Conservation (phyloP, 2,797 vertebrate genomes). For the Cossypha niveicapilla region DNA sequence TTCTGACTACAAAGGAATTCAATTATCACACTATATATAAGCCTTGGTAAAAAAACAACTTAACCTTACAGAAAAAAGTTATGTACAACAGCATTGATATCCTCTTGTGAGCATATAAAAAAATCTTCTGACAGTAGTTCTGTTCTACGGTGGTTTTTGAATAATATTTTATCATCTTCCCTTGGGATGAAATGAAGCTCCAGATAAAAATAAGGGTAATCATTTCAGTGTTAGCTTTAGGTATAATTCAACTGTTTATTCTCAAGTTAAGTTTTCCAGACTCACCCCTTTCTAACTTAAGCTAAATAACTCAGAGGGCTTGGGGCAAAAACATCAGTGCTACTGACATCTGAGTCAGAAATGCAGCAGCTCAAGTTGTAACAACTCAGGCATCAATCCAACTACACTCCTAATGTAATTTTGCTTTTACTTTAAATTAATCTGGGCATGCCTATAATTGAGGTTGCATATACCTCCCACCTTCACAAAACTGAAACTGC, state of each 20-base stretch:
- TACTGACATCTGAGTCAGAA: background rate
- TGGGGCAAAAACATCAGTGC: background rate
- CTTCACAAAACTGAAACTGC: background rate
- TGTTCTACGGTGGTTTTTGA: background rate
- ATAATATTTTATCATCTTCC: background rate
- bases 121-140: background rate
- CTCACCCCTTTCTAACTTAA: background rate
- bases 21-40: background rate
- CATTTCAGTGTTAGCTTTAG: background rate
- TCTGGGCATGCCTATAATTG: background rate
- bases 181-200: background rate
- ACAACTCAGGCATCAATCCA: background rate
- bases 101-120: background rate
- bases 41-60: background rate
- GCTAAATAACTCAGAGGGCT: background rate
- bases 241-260: background rate
- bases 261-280: background rate
- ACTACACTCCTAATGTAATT: background rate
- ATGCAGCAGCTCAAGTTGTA: background rate
- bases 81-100: rapidly evolving
- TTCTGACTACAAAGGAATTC: background rate
- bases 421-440: background rate
- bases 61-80: background rate
- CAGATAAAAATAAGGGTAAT: background rate
- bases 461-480: background rate